phyloP scores from a whole-genome alignment of 1,140 invertebrate genomes.

The Stratiolaelaps scimitus region DNA sequence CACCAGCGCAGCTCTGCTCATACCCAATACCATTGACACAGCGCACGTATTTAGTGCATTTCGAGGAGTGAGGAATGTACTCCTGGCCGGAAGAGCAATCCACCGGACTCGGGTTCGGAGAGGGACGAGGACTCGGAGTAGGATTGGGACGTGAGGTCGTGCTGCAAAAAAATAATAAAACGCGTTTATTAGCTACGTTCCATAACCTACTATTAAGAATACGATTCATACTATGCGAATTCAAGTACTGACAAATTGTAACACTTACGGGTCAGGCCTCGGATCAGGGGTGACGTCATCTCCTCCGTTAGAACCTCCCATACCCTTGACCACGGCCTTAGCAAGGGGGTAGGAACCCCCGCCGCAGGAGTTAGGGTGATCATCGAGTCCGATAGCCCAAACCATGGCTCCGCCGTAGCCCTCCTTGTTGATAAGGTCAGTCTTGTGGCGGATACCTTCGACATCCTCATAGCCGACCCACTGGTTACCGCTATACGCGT shows the following conservation, averaged over 20 bases:
- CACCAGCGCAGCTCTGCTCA: neutral
- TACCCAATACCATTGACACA: neutral
- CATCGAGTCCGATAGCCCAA: slow-evolving; percentile 41
- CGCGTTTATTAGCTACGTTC: too few species aligned
- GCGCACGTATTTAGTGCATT: neutral
- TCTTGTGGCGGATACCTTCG: slow-evolving; percentile 38
- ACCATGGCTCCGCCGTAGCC: slow-evolving; percentile 45
- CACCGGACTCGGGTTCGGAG: neutral
- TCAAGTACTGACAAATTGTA: too few species aligned
- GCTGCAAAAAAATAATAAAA: neutral
- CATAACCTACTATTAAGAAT: neutral
- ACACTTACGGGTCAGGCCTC: neutral
- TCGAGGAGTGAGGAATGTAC: neutral
- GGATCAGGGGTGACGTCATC: neutral
- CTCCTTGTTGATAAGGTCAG: slow-evolving; percentile 34
- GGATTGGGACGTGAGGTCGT: neutral
- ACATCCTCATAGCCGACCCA: slow-evolving; percentile 69
- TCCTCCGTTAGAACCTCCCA: neutral
- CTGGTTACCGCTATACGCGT: slow-evolving; percentile 50
- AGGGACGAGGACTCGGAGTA: neutral
- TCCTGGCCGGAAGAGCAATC: neutral
- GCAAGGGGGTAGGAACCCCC: neutral
- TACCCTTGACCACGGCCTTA: neutral
- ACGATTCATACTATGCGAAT: too few species aligned
- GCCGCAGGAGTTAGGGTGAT: slow-evolving; percentile 31